Evolutionary conservation across 2,797 vertebrate species (phyloP), one percentile per base, ranked within the genome.

Genomic region (Thripadectes ignobilis): DNA sequence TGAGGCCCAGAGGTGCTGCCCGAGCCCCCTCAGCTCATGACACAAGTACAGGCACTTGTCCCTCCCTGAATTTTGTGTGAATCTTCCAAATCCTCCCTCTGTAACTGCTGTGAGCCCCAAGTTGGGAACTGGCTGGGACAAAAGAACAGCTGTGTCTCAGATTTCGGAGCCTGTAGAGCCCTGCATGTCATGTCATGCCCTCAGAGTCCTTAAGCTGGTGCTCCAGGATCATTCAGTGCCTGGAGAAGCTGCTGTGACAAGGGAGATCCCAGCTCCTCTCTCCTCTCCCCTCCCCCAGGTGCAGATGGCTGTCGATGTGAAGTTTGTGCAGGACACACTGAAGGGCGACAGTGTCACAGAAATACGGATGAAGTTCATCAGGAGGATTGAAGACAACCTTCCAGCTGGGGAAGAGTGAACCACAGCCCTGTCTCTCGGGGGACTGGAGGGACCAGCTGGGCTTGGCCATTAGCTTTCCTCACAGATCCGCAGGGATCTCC

Each of bases 291-390:
- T 81, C 34, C 22, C 63, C 27, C 93, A 99, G 99, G 99, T 99
- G 88, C 99, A 99, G 98, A 99, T 99, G 99, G 99, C 99, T 0
- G 99, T 99, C 46, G 99, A 99, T 83, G 99, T 99, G 77, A 99
- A 98, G 87, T 99, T 99, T 96, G 98, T 98, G 73, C 99, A 99
- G 97, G 99, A 99, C 97, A 99, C 99, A 1, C 98, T 99, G 93
- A 98, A 99, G 97, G 99, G 99, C 14, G 99, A 99, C 89, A 98
- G 98, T 6, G 99, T 99, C 96, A 99, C 99, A 81, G 99, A 99
- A 97, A 99, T 99, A 78, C 98, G 99, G 39, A 99, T 99, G 99
- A 99, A 99, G 97, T 99, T 99, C 96, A 99, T 99, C 97, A 99
- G 99, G 97, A 97, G 99, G 97, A 99, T 99, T 36, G 99, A 99